Evolutionary conservation across 92 coral and sea anemone genomes (phyloP).

Genomic region (Epizoanthus illoricatus): DNA sequence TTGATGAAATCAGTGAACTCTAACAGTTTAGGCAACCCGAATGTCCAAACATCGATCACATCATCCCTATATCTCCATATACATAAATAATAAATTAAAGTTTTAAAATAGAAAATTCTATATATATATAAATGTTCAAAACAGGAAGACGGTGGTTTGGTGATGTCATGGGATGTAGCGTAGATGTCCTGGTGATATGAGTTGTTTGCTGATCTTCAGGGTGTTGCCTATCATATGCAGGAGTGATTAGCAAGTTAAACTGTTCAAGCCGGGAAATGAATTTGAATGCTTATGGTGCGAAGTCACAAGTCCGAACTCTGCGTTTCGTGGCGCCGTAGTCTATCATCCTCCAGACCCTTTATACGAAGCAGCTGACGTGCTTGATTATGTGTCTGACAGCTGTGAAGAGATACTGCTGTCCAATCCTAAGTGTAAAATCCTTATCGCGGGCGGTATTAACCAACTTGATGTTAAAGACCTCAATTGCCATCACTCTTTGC

Average conservation of each 20-base stretch:
- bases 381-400: conserved; percentile 48
- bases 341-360: conserved; percentile 62
- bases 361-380: conserved; percentile 42
- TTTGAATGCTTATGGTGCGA: conserved; percentile 53
- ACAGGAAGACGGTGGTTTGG: too few relatives aligned
- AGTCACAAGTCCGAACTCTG: conserved; percentile 37
- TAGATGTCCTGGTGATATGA: too few relatives aligned
- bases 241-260: conserved; percentile 35
- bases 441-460: conserved; percentile 60
- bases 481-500: conserved; percentile 45
- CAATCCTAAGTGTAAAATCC: conserved; percentile 49
- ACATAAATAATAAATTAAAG: too few relatives aligned
- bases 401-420: conserved; percentile 51
- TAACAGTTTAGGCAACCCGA: too few relatives aligned
- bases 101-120: too few relatives aligned
- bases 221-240: too few relatives aligned
- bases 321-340: conserved; percentile 41
- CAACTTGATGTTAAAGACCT: conserved; percentile 50
- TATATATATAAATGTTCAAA: too few relatives aligned
- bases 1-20: too few relatives aligned
- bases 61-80: too few relatives aligned
- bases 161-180: too few relatives aligned
- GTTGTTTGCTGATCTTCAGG: too few relatives aligned
- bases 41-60: too few relatives aligned
- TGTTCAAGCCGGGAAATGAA: conserved; percentile 10